Evolutionary conservation across 2,797 vertebrate genomes (phyloP).

Genomic region (Hypotaenidia okinawae): DNA sequence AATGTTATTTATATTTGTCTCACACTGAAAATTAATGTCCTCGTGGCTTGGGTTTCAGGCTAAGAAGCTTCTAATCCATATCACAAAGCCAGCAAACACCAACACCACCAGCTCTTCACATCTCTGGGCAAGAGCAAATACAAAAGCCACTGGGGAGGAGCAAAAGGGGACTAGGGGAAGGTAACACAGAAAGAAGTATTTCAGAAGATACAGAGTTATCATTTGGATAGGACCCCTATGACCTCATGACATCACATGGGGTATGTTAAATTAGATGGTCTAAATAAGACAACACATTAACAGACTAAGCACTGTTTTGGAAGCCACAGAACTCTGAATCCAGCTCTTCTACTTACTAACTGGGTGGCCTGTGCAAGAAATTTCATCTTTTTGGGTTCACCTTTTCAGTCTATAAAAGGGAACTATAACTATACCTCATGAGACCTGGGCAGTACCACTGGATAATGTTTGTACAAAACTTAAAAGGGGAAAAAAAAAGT

Average conservation of each 20-base stretch:
- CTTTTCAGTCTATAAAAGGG: background rate
- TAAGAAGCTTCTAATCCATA: background rate
- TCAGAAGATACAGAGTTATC: background rate
- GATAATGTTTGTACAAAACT: background rate
- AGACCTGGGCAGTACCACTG: background rate
- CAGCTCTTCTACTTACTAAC: conserved; percentile 23
- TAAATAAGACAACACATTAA: conserved; percentile 49
- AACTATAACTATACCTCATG: background rate
- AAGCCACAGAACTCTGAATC: conserved; percentile 36
- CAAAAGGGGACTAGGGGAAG: rapidly evolving
- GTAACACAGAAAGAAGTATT: background rate
- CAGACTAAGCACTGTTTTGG: conserved; percentile 31
- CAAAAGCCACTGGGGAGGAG: background rate
- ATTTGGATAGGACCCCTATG: background rate
- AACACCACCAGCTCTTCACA: background rate
- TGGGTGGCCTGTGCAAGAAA: conserved; percentile 35
- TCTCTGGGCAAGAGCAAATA: background rate
- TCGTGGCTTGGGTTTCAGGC: background rate
- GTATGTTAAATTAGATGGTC: background rate
- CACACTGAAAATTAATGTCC: conserved; percentile 3
- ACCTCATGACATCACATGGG: background rate
- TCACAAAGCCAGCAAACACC: conserved; percentile 23
- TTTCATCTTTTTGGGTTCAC: background rate
- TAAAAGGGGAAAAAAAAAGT: background rate
- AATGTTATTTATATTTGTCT: conserved; percentile 35